Percentiles rank a stretch among this genome's conserved stretches.
Evolutionary conservation across 1,140 invertebrate genomes (phyloP).

Genomic region (Geopemphigus sp.): DNA sequence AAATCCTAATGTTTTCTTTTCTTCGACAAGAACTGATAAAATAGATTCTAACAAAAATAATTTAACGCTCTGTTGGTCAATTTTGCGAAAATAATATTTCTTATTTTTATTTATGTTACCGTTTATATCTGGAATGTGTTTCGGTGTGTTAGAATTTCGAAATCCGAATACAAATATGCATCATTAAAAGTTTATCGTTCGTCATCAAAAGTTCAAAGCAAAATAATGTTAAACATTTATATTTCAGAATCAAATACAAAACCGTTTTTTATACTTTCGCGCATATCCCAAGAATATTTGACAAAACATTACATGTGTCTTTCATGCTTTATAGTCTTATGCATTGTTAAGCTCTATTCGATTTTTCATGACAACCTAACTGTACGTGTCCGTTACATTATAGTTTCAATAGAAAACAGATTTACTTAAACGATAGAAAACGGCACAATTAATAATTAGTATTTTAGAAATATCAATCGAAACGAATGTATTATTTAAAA

Average conservation of each 20-base stretch:
- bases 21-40: neutral
- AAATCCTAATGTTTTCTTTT: constrained; percentile 1
- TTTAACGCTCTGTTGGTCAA: neutral
- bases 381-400: neutral
- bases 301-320: neutral
- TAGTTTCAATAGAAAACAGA: neutral
- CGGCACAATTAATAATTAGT: neutral
- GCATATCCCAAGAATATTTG: neutral
- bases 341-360: neutral
- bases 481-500: neutral
- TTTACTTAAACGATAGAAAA: neutral
- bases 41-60: neutral
- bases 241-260: neutral
- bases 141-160: neutral
- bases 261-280: neutral
- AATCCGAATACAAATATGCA: neutral
- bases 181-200: neutral
- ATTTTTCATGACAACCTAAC: neutral
- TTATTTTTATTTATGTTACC: neutral
- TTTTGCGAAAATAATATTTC: neutral
- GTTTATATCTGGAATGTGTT: neutral
- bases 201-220: neutral
- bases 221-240: constrained; percentile 7
- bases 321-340: neutral
- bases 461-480: neutral